Percentiles rank a stretch among this genome's conserved stretches.
Conservation (phyloP, 2,113 vertebrate species). For the Rattus norvegicus region DNA sequence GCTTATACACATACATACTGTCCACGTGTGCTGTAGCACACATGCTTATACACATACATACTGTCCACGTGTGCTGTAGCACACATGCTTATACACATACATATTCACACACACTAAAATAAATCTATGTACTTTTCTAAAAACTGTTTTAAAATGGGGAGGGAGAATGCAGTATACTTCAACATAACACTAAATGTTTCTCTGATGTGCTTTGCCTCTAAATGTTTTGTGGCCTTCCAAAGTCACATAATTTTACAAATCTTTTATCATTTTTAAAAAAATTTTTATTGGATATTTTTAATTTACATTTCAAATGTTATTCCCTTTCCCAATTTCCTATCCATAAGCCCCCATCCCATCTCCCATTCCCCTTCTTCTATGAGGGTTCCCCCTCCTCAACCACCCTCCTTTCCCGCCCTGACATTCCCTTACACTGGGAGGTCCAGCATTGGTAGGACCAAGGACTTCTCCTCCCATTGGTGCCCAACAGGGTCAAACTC, state of each 20-base stretch:
- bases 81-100: background rate
- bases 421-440: no score
- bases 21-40: background rate
- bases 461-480: no score
- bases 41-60: background rate
- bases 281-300: no score
- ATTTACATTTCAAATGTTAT: no score
- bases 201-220: background rate
- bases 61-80: no score
- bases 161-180: background rate
- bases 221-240: constrained; percentile 17
- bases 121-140: background rate
- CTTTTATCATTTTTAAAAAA: constrained; percentile 16
- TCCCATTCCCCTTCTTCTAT: no score
- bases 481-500: no score
- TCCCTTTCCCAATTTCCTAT: no score
- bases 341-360: no score
- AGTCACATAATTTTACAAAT: background rate
- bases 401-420: no score
- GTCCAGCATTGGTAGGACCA: no score
- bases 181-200: constrained; percentile 35
- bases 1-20: background rate
- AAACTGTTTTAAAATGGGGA: background rate
- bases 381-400: no score
- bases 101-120: background rate